Conservation (phyloP, 2,888 invertebrate genomes). For the Apamea monoglypha region DNA sequence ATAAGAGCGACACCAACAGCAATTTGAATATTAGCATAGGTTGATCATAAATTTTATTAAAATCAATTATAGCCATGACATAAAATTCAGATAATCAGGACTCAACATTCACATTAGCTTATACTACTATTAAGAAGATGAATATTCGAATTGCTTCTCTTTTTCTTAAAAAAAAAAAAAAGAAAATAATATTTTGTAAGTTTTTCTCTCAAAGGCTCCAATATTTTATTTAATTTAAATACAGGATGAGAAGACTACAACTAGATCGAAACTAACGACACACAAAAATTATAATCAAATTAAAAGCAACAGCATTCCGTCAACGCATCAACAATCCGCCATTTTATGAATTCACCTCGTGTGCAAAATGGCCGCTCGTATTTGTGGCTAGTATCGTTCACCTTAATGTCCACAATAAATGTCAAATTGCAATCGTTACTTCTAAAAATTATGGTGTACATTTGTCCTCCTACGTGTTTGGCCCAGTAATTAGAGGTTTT, state of each 20-base stretch:
- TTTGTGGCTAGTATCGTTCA: constrained; percentile 81
- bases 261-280: not conserved
- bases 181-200: too few species aligned
- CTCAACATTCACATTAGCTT: not conserved
- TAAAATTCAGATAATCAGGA: not conserved
- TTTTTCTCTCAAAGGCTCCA: not conserved
- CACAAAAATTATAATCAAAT: constrained; percentile 11
- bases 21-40: not conserved
- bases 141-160: too few species aligned
- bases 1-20: not conserved
- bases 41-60: not conserved
- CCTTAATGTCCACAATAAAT: constrained; percentile 86
- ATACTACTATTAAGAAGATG: too few species aligned
- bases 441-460: constrained; percentile 86
- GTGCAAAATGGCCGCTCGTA: constrained; percentile 81
- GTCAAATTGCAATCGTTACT: constrained; percentile 87
- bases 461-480: constrained; percentile 81
- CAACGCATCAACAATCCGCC: constrained; percentile 73
- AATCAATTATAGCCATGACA: not conserved
- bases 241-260: not conserved
- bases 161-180: too few species aligned
- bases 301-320: constrained; percentile 39
- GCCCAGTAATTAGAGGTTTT: constrained; percentile 82
- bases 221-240: not conserved
- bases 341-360: constrained; percentile 83